These are phyloP conservation scores for Plectropomus leopardus DNA, from an alignment of 2,113 vertebrate species.

Conservation along the genomic window DNA sequence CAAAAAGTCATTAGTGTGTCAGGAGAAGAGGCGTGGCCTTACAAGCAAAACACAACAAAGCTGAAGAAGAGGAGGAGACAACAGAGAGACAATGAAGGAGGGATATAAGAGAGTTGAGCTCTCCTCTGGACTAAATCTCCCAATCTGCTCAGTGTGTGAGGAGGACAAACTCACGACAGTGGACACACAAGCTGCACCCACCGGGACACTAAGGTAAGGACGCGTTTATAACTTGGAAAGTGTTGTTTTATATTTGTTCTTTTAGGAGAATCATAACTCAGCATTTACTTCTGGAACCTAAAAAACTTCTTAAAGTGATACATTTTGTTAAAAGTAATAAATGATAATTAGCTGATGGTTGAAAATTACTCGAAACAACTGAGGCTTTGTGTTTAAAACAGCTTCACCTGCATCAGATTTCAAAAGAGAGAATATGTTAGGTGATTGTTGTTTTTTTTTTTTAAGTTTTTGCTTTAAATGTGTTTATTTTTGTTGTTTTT, in stretches of 20 bases:
- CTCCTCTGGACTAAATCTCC: constrained; percentile 71
- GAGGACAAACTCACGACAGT: constrained; percentile 35
- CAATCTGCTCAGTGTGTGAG: constrained; percentile 73
- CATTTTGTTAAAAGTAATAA: neutral
- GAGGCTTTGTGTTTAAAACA: neutral
- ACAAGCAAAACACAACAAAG: constrained; percentile 34
- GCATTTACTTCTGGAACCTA: too few relatives aligned
- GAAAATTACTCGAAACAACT: too few relatives aligned
- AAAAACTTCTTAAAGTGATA: neutral
- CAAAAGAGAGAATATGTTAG: neutral
- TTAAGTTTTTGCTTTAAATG: too few relatives aligned
- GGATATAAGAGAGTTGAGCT: constrained; percentile 57
- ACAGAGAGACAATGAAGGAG: constrained; percentile 45
- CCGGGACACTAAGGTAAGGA: constrained; percentile 58
- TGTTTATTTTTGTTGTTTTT: neutral
- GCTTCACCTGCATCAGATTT: neutral
- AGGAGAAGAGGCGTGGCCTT: constrained; percentile 60
- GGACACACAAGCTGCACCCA: constrained; percentile 23
- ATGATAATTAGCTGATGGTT: too few relatives aligned
- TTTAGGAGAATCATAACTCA: too few relatives aligned
- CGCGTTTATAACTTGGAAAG: neutral
- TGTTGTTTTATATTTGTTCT: neutral
- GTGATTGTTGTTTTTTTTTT: neutral
- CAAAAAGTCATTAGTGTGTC: constrained; percentile 10
- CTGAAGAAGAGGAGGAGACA: constrained; percentile 35